These are phyloP conservation scores for Odontocolon sp. DNA, from an alignment of 2,888 invertebrate species.

Conservation along the genomic window DNA sequence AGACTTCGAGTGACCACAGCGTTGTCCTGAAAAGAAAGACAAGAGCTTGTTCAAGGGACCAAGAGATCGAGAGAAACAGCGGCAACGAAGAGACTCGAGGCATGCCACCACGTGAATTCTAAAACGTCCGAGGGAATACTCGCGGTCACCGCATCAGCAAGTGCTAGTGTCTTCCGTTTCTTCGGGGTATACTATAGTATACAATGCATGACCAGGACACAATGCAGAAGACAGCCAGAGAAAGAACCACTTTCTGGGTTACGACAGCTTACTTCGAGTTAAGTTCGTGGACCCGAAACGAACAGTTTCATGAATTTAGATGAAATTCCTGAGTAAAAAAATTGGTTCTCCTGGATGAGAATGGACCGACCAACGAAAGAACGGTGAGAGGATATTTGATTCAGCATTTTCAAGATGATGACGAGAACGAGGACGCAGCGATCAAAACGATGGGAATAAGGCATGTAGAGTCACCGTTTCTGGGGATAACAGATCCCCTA, in stretches of 20 bases:
- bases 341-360: not conserved
- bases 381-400: not conserved
- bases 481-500: not conserved
- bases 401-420: not conserved
- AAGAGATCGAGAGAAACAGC: constrained; percentile 56
- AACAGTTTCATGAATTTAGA: constrained; percentile 69
- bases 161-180: constrained; percentile 40
- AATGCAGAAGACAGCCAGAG: constrained; percentile 18
- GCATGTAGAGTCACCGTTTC: constrained; percentile 1
- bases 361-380: no score
- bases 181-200: constrained; percentile 27
- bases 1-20: constrained; percentile 57
- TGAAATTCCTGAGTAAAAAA: constrained; percentile 50
- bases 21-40: constrained; percentile 23
- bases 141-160: constrained; percentile 31
- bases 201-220: constrained; percentile 41
- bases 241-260: constrained; percentile 5
- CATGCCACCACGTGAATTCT: constrained; percentile 75
- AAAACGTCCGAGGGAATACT: constrained; percentile 71
- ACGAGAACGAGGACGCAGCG: not conserved
- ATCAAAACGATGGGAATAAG: constrained; percentile 13
- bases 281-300: constrained; percentile 7
- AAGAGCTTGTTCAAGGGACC: no score
- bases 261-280: constrained; percentile 19
- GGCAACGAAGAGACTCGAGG: constrained; percentile 53